A percentile compares a stretch with the other conserved stretches of the same genome.
phyloP scores from a whole-genome alignment of 2,888 invertebrate genomes.

The Amblyteles armatorius region DNA sequence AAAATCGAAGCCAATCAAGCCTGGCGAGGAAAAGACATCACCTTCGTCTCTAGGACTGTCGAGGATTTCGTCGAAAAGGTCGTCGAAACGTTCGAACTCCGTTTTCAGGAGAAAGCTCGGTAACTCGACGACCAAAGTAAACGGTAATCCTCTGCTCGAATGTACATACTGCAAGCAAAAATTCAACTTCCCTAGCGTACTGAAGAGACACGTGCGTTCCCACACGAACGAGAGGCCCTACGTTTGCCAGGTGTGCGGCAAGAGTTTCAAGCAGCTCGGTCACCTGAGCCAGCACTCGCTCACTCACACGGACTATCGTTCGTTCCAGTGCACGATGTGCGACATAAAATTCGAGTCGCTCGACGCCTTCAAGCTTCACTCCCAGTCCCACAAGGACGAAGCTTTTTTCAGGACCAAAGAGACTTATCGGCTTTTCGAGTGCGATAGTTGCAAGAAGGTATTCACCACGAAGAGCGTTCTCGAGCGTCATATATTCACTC shows the following conservation, averaged over 20 bases:
- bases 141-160: slow-evolving; percentile 70
- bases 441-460: slow-evolving; percentile 85
- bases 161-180: slow-evolving; percentile 78
- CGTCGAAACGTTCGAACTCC: slow-evolving; percentile 20
- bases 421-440: slow-evolving; percentile 79
- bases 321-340: slow-evolving; percentile 76
- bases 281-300: slow-evolving; percentile 79
- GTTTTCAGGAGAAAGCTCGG: slow-evolving; percentile 46
- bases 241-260: slow-evolving; percentile 77
- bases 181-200: slow-evolving; percentile 79
- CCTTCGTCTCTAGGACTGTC: background rate
- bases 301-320: slow-evolving; percentile 78
- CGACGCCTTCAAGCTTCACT: slow-evolving; percentile 74
- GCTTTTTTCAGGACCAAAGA: slow-evolving; percentile 59
- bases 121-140: slow-evolving; percentile 45
- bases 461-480: slow-evolving; percentile 86
- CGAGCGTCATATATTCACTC: slow-evolving; percentile 86
- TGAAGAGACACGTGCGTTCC: slow-evolving; percentile 78
- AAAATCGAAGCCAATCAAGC: background rate
- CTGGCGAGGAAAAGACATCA: background rate
- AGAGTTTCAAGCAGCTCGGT: slow-evolving; percentile 79
- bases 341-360: slow-evolving; percentile 74
- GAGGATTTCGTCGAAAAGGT: slow-evolving; percentile 4
- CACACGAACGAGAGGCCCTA: slow-evolving; percentile 80
- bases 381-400: slow-evolving; percentile 71